Percentiles rank a stretch among this genome's conserved stretches.
Conservation (phyloP, 2,888 invertebrate species). For the Tethea ocularis region DNA sequence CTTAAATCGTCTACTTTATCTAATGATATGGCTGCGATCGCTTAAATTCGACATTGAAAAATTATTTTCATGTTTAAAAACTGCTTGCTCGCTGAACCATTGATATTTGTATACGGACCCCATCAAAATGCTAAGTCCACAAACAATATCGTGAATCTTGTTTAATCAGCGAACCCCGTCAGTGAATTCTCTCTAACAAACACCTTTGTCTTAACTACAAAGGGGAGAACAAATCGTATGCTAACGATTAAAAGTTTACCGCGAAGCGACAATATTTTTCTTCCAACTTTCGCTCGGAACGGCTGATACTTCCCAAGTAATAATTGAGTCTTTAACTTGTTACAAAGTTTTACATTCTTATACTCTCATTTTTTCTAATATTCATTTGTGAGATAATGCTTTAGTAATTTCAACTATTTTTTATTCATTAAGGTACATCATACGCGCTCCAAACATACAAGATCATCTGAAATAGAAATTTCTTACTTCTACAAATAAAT, state of each 20-base stretch:
- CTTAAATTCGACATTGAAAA: constrained; percentile 54
- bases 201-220: constrained; percentile 8
- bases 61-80: constrained; percentile 3
- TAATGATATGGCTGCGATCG: constrained; percentile 68
- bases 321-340: constrained; percentile 45
- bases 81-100: not conserved
- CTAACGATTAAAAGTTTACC: constrained; percentile 43
- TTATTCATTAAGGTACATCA: constrained; percentile 57
- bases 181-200: constrained; percentile 4
- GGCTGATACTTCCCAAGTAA: constrained; percentile 32
- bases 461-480: constrained; percentile 2
- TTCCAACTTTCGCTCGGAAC: constrained; percentile 29
- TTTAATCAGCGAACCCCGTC: constrained; percentile 10
- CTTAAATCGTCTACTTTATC: constrained; percentile 51
- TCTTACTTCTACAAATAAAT: constrained; percentile 6
- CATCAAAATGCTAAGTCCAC: not conserved
- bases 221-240: constrained; percentile 32
- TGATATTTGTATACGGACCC: not conserved
- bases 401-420: constrained; percentile 26
- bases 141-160: constrained; percentile 8
- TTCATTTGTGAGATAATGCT: constrained; percentile 15
- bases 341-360: constrained; percentile 34
- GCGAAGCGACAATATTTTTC: constrained; percentile 32
- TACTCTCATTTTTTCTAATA: constrained; percentile 21
- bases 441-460: constrained; percentile 43